These are phyloP conservation scores for Sylvietta virens DNA, from an alignment of 2,113 vertebrate genomes.

Conservation along the genomic window DNA sequence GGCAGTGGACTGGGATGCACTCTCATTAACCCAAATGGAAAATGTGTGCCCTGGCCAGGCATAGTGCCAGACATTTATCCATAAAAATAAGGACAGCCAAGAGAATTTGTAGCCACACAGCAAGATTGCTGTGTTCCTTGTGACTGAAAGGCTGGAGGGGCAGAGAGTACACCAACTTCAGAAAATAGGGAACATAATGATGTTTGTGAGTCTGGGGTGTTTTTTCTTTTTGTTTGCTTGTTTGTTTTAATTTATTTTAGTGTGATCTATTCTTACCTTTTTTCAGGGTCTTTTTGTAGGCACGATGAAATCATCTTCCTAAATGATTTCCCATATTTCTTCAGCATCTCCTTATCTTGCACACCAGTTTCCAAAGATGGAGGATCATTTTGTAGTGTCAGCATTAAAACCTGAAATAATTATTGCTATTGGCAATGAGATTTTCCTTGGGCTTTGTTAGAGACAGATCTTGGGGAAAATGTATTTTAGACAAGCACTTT, in stretches of 20 bases:
- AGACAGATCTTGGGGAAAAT: neutral
- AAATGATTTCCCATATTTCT: slow-evolving; percentile 98
- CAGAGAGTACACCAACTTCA: neutral
- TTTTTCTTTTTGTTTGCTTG: neutral
- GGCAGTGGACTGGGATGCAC: neutral
- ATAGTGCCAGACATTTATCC: neutral
- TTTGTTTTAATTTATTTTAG: neutral
- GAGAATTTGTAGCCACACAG: neutral
- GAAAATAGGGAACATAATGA: neutral
- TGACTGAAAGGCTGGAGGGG: neutral
- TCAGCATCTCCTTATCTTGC: slow-evolving; percentile 96
- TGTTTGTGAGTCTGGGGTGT: neutral
- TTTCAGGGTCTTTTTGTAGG: slow-evolving; percentile 97
- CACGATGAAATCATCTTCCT: slow-evolving; percentile 97
- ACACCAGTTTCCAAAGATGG: slow-evolving; percentile 95
- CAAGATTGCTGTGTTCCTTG: neutral
- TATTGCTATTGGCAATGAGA: neutral
- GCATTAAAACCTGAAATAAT: slow-evolving; percentile 90
- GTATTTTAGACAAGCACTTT: neutral
- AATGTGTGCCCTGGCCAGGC: neutral
- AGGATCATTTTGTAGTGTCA: slow-evolving; percentile 97
- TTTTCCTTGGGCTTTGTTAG: neutral
- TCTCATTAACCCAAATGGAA: neutral
- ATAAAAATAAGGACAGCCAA: neutral
- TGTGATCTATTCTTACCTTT: slow-evolving; percentile 78